Conservation (phyloP, 1,140 invertebrate genomes). For the Pogonognathellus flavescens region DNA sequence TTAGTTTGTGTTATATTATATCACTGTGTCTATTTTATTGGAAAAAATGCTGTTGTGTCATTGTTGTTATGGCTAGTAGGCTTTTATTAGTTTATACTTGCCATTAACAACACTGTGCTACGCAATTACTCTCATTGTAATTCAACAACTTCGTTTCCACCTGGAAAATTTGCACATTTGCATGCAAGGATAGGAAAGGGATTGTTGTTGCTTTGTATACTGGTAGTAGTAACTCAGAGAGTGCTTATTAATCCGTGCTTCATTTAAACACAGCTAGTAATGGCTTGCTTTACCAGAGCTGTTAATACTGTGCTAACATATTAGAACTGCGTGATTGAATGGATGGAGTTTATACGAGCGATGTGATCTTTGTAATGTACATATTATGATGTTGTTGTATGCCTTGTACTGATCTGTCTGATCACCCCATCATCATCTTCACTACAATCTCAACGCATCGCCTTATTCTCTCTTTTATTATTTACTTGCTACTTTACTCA, state of each 20-base stretch:
- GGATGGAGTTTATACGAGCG: too few relatives aligned
- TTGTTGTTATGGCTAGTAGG: not conserved
- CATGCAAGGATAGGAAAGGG: conserved; percentile 3
- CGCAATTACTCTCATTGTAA: conserved; percentile 12
- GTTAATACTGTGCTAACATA: not conserved
- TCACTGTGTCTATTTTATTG: conserved; percentile 4
- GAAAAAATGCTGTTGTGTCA: not conserved
- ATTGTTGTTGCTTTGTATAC: too few relatives aligned
- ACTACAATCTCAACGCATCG: too few relatives aligned
- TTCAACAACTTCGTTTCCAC: conserved; percentile 13
- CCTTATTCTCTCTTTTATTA: too few relatives aligned
- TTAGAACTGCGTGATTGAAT: not conserved
- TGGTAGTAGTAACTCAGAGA: not conserved
- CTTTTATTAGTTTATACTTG: conserved; percentile 9
- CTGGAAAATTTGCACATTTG: conserved; percentile 24
- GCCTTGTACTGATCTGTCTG: too few relatives aligned
- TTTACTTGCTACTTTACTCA: too few relatives aligned
- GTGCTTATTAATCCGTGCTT: conserved; percentile 7
- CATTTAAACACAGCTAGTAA: not conserved
- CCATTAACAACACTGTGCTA: not conserved
- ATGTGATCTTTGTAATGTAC: too few relatives aligned
- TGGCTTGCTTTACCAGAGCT: not conserved
- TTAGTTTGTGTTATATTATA: not conserved
- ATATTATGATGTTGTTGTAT: too few relatives aligned
- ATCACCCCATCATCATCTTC: too few relatives aligned